A percentile compares a stretch with the other conserved stretches of the same genome.
Conservation (phyloP, 2,888 invertebrate species). For the Xylocampa areola region DNA sequence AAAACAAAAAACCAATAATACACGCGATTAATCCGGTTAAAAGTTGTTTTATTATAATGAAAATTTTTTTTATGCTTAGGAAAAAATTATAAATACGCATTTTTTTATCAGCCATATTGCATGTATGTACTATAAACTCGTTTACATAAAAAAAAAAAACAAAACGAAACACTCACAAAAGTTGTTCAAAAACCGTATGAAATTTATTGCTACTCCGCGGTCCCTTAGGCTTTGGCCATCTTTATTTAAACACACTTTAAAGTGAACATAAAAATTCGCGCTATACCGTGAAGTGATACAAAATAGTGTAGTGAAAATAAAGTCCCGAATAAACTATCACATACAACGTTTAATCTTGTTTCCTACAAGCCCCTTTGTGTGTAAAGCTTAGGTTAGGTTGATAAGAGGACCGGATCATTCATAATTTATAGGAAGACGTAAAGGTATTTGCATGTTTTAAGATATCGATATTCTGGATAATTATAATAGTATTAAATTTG, state of each 20-base stretch:
- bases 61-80: too few species aligned
- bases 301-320: constrained; percentile 66
- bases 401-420: constrained; percentile 33
- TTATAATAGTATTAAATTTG: too few species aligned
- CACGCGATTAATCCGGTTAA: too few species aligned
- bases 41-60: too few species aligned
- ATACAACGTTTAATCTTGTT: constrained; percentile 75
- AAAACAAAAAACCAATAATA: too few species aligned
- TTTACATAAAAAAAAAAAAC: neutral
- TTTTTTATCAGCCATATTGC: too few species aligned
- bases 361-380: constrained; percentile 72
- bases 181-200: neutral
- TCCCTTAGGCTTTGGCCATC: constrained; percentile 9
- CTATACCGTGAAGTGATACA: constrained; percentile 56
- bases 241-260: constrained; percentile 38
- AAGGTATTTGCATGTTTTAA: neutral
- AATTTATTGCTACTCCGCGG: constrained; percentile 3
- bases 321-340: constrained; percentile 72
- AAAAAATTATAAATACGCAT: too few species aligned
- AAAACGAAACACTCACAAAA: neutral
- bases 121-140: neutral
- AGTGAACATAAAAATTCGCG: constrained; percentile 52
- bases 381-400: constrained; percentile 40
- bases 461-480: too few species aligned
- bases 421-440: neutral